A percentile compares a stretch with the other conserved stretches of the same genome.
These are phyloP conservation scores for Pogonocichla stellata DNA, from an alignment of 2,113 vertebrate species.

Conservation along the genomic window DNA sequence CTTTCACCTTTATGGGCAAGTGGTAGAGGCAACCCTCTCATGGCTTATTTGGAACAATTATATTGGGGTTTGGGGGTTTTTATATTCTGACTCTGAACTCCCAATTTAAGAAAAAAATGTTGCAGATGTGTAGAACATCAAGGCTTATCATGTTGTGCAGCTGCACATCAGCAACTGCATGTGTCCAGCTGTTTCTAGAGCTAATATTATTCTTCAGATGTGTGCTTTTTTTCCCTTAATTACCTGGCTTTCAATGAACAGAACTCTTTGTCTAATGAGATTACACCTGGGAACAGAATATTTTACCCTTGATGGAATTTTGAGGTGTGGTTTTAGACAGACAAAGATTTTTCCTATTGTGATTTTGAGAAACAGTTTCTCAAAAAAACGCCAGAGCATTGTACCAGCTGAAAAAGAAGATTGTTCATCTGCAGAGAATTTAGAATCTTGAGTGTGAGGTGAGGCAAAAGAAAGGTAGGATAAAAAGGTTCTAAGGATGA, in stretches of 20 bases:
- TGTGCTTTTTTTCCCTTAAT: neutral
- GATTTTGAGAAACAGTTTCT: neutral
- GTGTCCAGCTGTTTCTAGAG: constrained; percentile 32
- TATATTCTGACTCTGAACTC: neutral
- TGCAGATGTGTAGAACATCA: neutral
- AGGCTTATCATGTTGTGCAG: neutral
- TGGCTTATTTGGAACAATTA: neutral
- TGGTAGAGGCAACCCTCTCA: neutral
- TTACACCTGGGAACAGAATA: neutral
- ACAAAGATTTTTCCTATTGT: neutral
- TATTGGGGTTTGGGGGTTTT: neutral
- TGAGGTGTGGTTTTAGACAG: neutral
- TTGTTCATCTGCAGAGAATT: neutral
- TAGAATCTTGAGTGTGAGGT: neutral
- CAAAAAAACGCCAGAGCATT: neutral
- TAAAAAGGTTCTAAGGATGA: neutral
- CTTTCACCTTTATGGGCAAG: neutral
- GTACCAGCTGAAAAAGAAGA: neutral
- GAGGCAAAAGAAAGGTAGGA: neutral
- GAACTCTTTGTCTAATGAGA: neutral
- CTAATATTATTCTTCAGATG: constrained; percentile 6
- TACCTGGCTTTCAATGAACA: neutral
- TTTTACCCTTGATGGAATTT: neutral
- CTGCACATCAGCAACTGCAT: constrained; percentile 6
- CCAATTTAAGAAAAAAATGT: neutral